Evolutionary conservation across 2,888 invertebrate genomes (phyloP).

Genomic region (Theodoxus fluviatilis): DNA sequence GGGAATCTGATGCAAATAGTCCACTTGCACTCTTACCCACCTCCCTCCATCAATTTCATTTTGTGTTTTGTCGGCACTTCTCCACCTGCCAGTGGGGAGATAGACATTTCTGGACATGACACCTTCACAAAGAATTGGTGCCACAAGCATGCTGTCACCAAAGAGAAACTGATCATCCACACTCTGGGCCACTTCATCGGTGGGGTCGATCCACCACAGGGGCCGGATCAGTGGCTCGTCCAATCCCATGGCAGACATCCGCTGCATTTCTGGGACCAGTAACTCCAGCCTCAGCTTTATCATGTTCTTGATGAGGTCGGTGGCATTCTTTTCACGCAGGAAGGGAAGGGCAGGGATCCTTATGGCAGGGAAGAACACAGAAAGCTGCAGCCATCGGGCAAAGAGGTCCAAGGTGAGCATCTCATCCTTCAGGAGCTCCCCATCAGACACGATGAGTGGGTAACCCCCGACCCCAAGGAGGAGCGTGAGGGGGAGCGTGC

Average conservation of each 20-base stretch:
- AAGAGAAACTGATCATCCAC: constrained; percentile 38
- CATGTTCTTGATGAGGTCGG: background rate
- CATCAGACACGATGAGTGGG: constrained; percentile 33
- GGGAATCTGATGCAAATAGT: constrained; percentile 13
- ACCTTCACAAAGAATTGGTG: constrained; percentile 34
- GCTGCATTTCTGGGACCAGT: constrained; percentile 32
- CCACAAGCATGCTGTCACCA: constrained; percentile 34
- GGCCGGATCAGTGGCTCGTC: constrained; percentile 35
- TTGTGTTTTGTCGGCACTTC: constrained; percentile 12
- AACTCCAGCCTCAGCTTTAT: constrained; percentile 24
- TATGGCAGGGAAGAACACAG: constrained; percentile 36
- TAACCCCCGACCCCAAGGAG: constrained; percentile 34
- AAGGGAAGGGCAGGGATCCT: constrained; percentile 34
- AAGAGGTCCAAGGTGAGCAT: constrained; percentile 31
- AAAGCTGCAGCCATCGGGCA: constrained; percentile 37
- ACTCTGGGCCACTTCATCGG: constrained; percentile 28
- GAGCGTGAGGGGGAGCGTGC: constrained; percentile 33
- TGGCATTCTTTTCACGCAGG: constrained; percentile 16
- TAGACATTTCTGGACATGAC: constrained; percentile 29
- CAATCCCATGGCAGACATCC: constrained; percentile 27
- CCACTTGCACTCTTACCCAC: constrained; percentile 12
- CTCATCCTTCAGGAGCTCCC: constrained; percentile 22
- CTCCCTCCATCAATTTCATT: constrained; percentile 6
- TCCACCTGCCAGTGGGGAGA: constrained; percentile 34
- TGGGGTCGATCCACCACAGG: constrained; percentile 35